Evolutionary conservation across 2,797 vertebrate species (phyloP).

Genomic region (Bradypodion pumilum): DNA sequence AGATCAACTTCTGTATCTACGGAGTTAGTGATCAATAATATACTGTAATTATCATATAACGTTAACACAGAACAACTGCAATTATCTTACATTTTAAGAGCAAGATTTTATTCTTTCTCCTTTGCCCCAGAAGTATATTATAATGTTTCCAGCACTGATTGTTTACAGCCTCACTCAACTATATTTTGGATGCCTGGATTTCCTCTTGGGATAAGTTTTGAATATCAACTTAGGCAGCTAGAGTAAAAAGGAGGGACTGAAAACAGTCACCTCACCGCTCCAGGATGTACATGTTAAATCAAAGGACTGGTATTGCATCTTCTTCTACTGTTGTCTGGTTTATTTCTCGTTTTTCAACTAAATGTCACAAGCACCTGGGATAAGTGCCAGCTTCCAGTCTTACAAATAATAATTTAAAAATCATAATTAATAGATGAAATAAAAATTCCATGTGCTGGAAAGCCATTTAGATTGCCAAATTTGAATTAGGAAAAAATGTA

Average conservation of each 20-base stretch:
- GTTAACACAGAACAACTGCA: not conserved
- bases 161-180: not conserved
- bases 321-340: constrained; percentile 22
- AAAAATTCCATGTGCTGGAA: not conserved
- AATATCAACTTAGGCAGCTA: not conserved
- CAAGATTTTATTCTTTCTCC: not conserved
- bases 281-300: constrained; percentile 24
- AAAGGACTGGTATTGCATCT: constrained; percentile 18
- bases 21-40: not conserved
- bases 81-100: constrained; percentile 4
- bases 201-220: constrained; percentile 10
- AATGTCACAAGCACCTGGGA: constrained; percentile 21
- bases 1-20: not conserved
- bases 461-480: constrained; percentile 7
- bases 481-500: constrained; percentile 17
- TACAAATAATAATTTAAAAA: constrained; percentile 13
- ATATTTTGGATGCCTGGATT: not conserved
- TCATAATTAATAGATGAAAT: constrained; percentile 12
- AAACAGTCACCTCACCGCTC: not conserved
- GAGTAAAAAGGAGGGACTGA: not conserved
- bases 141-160: not conserved
- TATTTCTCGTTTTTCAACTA: constrained; percentile 31
- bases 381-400: not conserved
- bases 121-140: not conserved
- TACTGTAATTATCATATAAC: not conserved